phyloP scores from a whole-genome alignment of 2,113 vertebrate genomes.

The Crocuta crocuta region DNA sequence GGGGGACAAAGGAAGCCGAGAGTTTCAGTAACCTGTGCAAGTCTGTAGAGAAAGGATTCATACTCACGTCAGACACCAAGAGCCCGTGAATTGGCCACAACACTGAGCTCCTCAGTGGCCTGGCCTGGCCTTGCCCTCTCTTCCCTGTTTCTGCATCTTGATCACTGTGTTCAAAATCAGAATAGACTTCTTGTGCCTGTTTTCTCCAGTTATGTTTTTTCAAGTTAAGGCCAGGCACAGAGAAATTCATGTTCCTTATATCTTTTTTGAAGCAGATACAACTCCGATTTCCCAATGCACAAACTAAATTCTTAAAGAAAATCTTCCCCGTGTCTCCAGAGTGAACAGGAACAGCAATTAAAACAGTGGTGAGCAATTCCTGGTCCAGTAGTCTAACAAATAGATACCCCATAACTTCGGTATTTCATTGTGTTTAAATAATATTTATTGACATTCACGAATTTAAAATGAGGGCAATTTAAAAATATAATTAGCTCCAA shows the following conservation, averaged over 20 bases:
- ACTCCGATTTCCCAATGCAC: not conserved
- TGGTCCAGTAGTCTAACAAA: not conserved
- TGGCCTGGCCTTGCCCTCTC: not conserved
- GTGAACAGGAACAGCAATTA: not conserved
- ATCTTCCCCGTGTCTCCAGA: not conserved
- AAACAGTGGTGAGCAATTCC: not conserved
- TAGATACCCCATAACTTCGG: not conserved
- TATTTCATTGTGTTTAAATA: constrained; percentile 18
- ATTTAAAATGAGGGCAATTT: constrained; percentile 33
- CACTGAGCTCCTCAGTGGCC: not conserved
- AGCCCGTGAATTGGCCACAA: not conserved
- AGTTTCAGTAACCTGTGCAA: not conserved
- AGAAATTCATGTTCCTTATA: not conserved
- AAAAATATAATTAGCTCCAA: constrained; percentile 58
- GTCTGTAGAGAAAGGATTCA: not conserved
- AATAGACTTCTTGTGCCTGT: not conserved
- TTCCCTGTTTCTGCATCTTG: not conserved
- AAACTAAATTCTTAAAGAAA: not conserved
- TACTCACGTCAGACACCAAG: not conserved
- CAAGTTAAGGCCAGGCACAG: not conserved
- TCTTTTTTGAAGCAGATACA: not conserved
- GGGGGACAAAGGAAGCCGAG: not conserved
- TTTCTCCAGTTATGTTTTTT: not conserved
- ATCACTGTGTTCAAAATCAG: not conserved
- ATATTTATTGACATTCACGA: not conserved